Percentiles rank a stretch among this genome's conserved stretches.
These are phyloP conservation scores for Shargacucullia verbasci DNA, from an alignment of 2,888 invertebrate species.

Conservation along the genomic window DNA sequence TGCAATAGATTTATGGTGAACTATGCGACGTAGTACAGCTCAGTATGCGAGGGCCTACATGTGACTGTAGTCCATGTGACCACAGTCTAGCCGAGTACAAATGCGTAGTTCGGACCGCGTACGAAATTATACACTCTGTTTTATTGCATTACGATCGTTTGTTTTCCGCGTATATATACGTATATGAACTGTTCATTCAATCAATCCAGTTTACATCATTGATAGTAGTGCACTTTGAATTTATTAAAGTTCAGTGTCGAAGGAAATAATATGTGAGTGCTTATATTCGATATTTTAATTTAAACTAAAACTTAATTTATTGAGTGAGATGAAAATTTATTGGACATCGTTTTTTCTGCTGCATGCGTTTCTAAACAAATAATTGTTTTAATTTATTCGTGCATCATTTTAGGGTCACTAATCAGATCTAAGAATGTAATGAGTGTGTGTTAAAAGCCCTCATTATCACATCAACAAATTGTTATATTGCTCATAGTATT, in stretches of 20 bases:
- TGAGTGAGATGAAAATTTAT: constrained; percentile 27
- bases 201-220: constrained; percentile 50
- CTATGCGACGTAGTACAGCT: constrained; percentile 23
- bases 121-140: constrained; percentile 41
- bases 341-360: constrained; percentile 21
- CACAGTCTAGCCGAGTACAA: constrained; percentile 11
- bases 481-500: constrained; percentile 12
- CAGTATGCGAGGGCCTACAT: constrained; percentile 19
- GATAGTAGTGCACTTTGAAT: constrained; percentile 51
- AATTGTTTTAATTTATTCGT: not conserved
- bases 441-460: constrained; percentile 2
- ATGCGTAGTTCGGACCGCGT: constrained; percentile 43
- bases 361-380: not conserved
- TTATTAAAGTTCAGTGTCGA: constrained; percentile 41
- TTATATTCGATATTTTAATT: constrained; percentile 42
- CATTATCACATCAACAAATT: constrained; percentile 7
- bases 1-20: constrained; percentile 11
- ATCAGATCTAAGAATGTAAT: too few relatives aligned
- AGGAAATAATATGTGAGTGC: constrained; percentile 44
- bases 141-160: constrained; percentile 43
- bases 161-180: constrained; percentile 50
- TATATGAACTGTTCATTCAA: constrained; percentile 41
- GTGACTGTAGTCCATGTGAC: constrained; percentile 30
- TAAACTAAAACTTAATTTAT: constrained; percentile 43
- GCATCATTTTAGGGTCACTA: constrained; percentile 2